Base-by-base conservation (phyloP, 2,888 invertebrate species). In the Conchocele bisecta region DNA sequence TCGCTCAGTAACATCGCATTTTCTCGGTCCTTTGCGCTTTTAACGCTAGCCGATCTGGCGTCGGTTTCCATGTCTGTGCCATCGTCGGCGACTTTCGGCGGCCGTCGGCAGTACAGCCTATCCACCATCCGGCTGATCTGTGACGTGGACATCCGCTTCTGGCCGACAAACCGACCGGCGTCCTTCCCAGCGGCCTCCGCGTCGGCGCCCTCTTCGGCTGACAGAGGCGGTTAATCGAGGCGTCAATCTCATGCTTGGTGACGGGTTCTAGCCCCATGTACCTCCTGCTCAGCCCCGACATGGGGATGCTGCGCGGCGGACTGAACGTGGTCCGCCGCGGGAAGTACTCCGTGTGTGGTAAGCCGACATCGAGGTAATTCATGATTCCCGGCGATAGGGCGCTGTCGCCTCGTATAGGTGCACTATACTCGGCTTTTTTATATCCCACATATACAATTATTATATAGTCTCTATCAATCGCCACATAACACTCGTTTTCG, bases 331-430 rank as follows among this genome's bases (percentile, higher is more conserved):
- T 68, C 33, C 70, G 79, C 24, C 42, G 54, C 3, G 68, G 76
- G 29, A 53, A 76, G 31, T 77, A 75, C 15, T 76, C 66, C 13
- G 76, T 67, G 33, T 81, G 81, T 15, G 81, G 75, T 29, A 81
- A 42, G 15, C 81, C 81, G 4, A 76, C 69, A 37, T 81, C 81
- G 29, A 81, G 51, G 35, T 79, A 81, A 69, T 81, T 81, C 81
- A 81, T 81, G n/a, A n/a, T n/a, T n/a, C n/a, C n/a, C n/a, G n/a
- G n/a, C n/a, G n/a, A n/a, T n/a, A n/a, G n/a, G n/a, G n/a, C n/a
- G n/a, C n/a, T n/a, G n/a, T n/a, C n/a, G n/a, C n/a, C n/a, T n/a
- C n/a, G n/a, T n/a, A n/a, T n/a, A n/a, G n/a, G n/a, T n/a, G n/a
- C n/a, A n/a, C n/a, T n/a, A n/a, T n/a, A n/a, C n/a, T n/a, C n/a